Conservation (phyloP, 2,797 vertebrate genomes). For the Phaenicophaeus curvirostris region DNA sequence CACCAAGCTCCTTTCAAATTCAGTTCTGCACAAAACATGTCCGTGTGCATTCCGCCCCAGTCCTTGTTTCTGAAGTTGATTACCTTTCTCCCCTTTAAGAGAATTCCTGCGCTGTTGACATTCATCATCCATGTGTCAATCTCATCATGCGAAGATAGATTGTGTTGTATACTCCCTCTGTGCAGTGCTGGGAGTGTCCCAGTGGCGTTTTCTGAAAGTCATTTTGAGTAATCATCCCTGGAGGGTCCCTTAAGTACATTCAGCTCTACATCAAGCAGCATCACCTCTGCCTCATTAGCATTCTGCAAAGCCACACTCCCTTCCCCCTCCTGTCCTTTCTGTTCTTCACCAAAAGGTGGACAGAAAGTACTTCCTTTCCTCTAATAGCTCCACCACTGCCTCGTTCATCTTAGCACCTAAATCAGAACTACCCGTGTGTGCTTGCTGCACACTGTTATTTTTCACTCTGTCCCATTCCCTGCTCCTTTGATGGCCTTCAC, state of each 20-base stretch:
- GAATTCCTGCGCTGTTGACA: not conserved
- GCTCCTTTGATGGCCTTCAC: not conserved
- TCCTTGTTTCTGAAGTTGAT: not conserved
- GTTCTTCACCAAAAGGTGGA: not conserved
- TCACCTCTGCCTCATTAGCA: not conserved
- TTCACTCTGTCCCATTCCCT: not conserved
- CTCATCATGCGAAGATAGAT: not conserved
- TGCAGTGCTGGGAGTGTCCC: not conserved
- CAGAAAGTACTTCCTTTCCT: not conserved
- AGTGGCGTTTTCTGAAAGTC: not conserved
- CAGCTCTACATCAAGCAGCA: not conserved
- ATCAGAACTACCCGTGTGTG: not conserved
- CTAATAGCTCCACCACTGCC: not conserved
- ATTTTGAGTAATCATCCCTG: constrained; percentile 25
- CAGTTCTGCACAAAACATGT: not conserved
- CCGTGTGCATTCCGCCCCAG: not conserved
- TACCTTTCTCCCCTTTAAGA: not conserved
- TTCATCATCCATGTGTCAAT: not conserved
- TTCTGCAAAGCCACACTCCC: rapidly evolving
- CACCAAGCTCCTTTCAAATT: not conserved
- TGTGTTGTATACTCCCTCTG: rapidly evolving
- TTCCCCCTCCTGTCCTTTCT: not conserved
- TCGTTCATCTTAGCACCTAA: not conserved
- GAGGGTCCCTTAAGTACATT: not conserved
- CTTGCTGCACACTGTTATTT: not conserved